Conservation (phyloP, 2,797 vertebrate species). For the Pseudocheirus occidentalis region DNA sequence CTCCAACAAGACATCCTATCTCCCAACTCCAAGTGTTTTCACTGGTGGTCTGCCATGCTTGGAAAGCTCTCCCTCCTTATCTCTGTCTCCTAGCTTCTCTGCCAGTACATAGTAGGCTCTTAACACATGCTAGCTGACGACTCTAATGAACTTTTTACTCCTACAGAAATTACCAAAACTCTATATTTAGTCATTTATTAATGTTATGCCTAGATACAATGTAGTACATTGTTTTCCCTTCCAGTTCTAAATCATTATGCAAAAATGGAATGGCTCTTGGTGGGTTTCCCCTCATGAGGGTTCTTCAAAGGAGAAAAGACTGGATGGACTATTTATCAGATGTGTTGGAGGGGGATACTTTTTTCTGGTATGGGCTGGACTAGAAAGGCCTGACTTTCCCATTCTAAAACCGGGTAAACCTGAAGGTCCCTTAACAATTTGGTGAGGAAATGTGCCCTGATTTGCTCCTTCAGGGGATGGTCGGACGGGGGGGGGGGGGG, state of each 20-base stretch:
- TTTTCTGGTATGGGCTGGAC: not conserved
- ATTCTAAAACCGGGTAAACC: not conserved
- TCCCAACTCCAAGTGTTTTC: not conserved
- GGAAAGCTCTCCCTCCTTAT: not conserved
- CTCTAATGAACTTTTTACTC: not conserved
- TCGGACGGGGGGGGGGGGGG: not conserved
- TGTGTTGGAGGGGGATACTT: not conserved
- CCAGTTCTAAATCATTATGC: not conserved
- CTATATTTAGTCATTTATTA: not conserved
- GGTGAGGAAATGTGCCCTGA: not conserved
- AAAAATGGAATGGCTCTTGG: not conserved
- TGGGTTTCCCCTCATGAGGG: not conserved
- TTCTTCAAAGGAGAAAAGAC: not conserved
- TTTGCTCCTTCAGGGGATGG: not conserved
- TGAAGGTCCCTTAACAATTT: not conserved
- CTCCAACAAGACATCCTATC: not conserved
- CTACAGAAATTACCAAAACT: not conserved
- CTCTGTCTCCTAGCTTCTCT: not conserved
- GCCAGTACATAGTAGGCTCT: too few species aligned
- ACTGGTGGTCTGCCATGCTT: not conserved
- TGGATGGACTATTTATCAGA: not conserved
- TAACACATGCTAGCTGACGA: conserved; percentile 30
- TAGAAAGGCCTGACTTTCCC: not conserved
- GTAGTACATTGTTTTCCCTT: not conserved
- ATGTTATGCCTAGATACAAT: not conserved